A percentile compares a stretch with the other conserved stretches of the same genome.
phyloP scores from a whole-genome alignment of 1,140 invertebrate genomes.

The Atta texana region DNA sequence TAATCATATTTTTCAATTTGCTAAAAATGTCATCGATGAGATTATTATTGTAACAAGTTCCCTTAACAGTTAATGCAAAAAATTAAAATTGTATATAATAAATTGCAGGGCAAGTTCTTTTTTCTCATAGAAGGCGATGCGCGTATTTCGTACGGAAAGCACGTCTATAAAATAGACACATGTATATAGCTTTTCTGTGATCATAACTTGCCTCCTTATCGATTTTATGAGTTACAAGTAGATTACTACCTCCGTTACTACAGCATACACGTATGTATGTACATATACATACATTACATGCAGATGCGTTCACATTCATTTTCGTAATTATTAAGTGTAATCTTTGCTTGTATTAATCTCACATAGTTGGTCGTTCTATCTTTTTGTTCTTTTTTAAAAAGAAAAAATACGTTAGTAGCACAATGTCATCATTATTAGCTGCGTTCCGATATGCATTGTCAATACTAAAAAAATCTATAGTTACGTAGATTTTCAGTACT shows the following conservation, averaged over 20 bases:
- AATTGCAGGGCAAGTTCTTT: background rate
- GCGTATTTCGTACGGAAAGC: conserved; percentile 10
- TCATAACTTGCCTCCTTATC: conserved; percentile 75
- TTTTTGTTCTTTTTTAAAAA: too few relatives aligned
- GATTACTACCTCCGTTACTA: conserved; percentile 66
- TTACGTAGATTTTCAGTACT: too few relatives aligned
- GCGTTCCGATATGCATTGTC: too few relatives aligned
- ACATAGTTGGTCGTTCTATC: background rate
- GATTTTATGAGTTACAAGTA: conserved; percentile 69
- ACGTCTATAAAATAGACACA: conserved; percentile 36
- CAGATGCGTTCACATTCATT: conserved; percentile 22
- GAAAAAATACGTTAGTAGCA: background rate
- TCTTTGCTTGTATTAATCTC: conserved; percentile 27
- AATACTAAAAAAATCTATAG: too few relatives aligned
- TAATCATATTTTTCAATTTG: background rate
- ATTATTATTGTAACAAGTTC: background rate
- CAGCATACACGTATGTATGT: conserved; percentile 41
- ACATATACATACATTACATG: background rate
- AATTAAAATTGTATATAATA: background rate
- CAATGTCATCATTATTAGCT: background rate
- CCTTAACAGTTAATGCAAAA: background rate
- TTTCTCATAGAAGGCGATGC: background rate
- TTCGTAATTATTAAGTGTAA: conserved; percentile 16
- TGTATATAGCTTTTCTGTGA: conserved; percentile 79
- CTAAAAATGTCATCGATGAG: background rate